A percentile compares a stretch with the other conserved stretches of the same genome.
phyloP scores from a whole-genome alignment of 2,888 invertebrate species.

The Athripsodes cinereus region DNA sequence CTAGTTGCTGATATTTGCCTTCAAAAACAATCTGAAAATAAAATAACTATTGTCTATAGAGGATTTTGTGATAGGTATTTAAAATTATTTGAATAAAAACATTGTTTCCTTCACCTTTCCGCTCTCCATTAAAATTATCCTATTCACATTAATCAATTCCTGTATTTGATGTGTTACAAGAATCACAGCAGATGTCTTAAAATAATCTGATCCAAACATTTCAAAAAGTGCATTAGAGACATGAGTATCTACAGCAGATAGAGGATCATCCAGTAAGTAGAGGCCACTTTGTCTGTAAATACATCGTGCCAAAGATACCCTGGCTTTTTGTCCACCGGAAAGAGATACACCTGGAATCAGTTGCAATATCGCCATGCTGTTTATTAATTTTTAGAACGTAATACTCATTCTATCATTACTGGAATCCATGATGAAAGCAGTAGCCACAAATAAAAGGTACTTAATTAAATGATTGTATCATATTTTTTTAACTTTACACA shows the following conservation, averaged over 20 bases:
- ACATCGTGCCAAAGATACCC: slow-evolving; percentile 50
- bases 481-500: no score
- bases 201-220: slow-evolving; percentile 40
- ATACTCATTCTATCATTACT: no score
- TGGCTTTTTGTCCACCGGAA: slow-evolving; percentile 63
- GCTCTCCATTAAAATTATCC: slow-evolving; percentile 40
- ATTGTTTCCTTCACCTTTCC: slow-evolving; percentile 34
- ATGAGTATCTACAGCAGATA: slow-evolving; percentile 57
- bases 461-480: no score
- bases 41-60: background rate
- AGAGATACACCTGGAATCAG: slow-evolving; percentile 49
- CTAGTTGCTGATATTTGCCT: background rate
- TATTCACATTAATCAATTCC: slow-evolving; percentile 45
- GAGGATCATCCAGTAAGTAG: slow-evolving; percentile 57
- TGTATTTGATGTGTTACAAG: slow-evolving; percentile 64
- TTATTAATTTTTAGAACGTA: background rate
- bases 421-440: no score
- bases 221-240: slow-evolving; percentile 50
- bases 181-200: slow-evolving; percentile 50
- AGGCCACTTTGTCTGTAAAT: slow-evolving; percentile 57
- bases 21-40: background rate
- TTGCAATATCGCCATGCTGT: background rate
- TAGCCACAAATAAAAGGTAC: no score
- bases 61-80: background rate
- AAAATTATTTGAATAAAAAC: background rate